Conservation (phyloP, 2,888 invertebrate species). For the Caradrina clavipalpis region DNA sequence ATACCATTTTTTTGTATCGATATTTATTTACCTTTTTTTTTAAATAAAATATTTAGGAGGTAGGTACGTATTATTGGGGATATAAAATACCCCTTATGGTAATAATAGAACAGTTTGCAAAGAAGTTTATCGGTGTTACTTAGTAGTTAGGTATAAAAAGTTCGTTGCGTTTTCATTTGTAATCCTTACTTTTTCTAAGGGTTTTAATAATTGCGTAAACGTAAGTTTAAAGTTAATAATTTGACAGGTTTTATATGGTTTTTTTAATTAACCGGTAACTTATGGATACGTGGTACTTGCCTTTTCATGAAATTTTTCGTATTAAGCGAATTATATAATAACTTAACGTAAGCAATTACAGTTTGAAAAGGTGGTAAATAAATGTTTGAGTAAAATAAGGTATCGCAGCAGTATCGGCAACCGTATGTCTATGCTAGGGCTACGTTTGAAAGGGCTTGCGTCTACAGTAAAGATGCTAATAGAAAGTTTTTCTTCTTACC, state of each 20-base stretch:
- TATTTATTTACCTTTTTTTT: slow-evolving; percentile 24
- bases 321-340: too few species aligned
- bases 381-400: not conserved
- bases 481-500: slow-evolving; percentile 16
- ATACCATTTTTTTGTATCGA: not conserved
- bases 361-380: not conserved
- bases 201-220: not conserved
- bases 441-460: not conserved
- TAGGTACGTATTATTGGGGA: not conserved
- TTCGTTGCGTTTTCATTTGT: not conserved
- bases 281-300: not conserved
- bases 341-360: too few species aligned
- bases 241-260: not conserved
- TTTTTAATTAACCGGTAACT: not conserved
- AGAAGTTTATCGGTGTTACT: not conserved
- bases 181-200: not conserved
- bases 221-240: not conserved
- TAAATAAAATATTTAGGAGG: slow-evolving; percentile 27
- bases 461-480: not conserved
- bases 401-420: not conserved
- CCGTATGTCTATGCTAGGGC: not conserved
- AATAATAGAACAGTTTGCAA: not conserved
- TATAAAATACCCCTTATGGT: not conserved
- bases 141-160: not conserved
- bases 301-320: too few species aligned